Evolutionary conservation across 2,888 invertebrate species (phyloP).

Genomic region (Leptodirus hochenwartii): DNA sequence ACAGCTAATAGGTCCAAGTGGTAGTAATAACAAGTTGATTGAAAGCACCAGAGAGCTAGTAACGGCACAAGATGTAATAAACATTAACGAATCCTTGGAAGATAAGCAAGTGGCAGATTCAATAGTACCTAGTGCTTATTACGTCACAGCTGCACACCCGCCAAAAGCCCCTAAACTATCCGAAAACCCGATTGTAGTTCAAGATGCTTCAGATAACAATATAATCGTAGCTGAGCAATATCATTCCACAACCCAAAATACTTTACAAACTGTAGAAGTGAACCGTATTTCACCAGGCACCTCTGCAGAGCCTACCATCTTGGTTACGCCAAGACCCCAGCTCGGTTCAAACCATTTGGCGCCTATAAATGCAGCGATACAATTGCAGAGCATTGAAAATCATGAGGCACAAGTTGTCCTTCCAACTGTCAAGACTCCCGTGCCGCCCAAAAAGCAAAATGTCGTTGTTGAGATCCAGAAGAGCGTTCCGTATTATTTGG

Average conservation of each 20-base stretch:
- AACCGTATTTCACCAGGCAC: too few species aligned
- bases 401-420: conserved; percentile 7
- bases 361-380: conserved; percentile 39
- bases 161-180: conserved; percentile 13
- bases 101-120: too few species aligned
- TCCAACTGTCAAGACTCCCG: too few species aligned
- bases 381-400: conserved; percentile 28
- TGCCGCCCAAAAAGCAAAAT: conserved; percentile 22
- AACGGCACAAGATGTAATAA: conserved; percentile 41
- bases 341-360: conserved; percentile 36
- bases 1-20: conserved; percentile 2
- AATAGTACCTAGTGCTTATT: too few species aligned
- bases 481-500: conserved; percentile 36
- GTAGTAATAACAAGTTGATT: conserved; percentile 28
- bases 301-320: conserved; percentile 18
- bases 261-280: conserved; percentile 11
- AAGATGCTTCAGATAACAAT: conserved; percentile 19
- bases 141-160: too few species aligned
- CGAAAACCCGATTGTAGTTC: conserved; percentile 24
- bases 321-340: conserved; percentile 37
- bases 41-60: conserved; percentile 41
- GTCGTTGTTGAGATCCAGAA: conserved; percentile 43
- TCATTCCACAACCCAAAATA: conserved; percentile 17
- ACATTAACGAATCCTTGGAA: conserved; percentile 44
- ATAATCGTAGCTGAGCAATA: conserved; percentile 7